Evolutionary conservation across 2,888 invertebrate species (phyloP).

Genomic region (Parnassius glacialis): DNA sequence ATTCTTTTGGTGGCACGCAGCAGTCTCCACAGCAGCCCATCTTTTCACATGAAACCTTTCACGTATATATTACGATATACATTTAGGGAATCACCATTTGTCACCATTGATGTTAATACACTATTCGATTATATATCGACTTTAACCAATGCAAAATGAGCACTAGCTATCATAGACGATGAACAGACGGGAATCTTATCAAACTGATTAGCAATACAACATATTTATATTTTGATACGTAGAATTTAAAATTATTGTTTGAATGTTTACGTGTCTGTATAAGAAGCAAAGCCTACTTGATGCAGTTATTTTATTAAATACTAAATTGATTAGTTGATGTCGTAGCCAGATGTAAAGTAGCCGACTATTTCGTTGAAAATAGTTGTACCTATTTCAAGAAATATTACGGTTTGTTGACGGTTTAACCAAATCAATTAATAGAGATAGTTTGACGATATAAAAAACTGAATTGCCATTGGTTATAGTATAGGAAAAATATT

Average conservation of each 20-base stretch:
- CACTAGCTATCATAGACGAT: slow-evolving; percentile 5
- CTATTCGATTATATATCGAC: neutral
- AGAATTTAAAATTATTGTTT: slow-evolving; percentile 6
- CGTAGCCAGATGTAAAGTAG: no score
- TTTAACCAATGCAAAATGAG: slow-evolving; percentile 20
- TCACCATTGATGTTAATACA: neutral
- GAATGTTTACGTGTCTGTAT: no score
- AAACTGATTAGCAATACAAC: slow-evolving; percentile 22
- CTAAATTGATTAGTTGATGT: no score
- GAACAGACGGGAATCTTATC: slow-evolving; percentile 12
- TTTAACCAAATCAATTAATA: no score
- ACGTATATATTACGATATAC: neutral
- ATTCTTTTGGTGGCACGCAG: slow-evolving; percentile 59
- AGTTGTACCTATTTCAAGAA: no score
- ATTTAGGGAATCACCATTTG: slow-evolving; percentile 10
- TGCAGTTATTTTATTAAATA: neutral
- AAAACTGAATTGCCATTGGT: no score
- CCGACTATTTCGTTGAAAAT: no score
- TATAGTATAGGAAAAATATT: no score
- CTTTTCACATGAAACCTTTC: slow-evolving; percentile 9
- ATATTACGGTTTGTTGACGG: no score
- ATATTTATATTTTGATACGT: slow-evolving; percentile 5
- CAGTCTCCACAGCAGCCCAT: slow-evolving; percentile 67
- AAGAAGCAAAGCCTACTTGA: slow-evolving; percentile 13
- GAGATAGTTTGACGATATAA: no score